These are phyloP conservation scores for Leuctra nigra DNA, from an alignment of 2,888 invertebrate species.

Conservation along the genomic window DNA sequence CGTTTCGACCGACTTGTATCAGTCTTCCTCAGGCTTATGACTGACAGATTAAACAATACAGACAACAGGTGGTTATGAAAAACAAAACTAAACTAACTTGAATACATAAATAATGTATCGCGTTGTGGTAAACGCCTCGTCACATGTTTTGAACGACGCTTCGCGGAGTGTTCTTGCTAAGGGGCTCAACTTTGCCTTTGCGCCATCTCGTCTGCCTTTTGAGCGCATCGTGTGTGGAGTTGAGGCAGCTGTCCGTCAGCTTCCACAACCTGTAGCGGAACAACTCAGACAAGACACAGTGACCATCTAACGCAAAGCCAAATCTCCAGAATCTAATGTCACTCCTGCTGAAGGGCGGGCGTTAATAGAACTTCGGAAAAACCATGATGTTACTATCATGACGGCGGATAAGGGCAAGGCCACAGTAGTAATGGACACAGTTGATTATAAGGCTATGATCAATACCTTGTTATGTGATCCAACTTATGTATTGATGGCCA, in stretches of 20 bases:
- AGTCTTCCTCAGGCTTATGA: no score
- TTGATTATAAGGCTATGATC: conserved; percentile 7
- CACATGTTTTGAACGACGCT: neutral
- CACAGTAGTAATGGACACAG: neutral
- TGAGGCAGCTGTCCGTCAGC: neutral
- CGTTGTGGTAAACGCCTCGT: neutral
- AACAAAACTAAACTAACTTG: no score
- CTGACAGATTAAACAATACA: no score
- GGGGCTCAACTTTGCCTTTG: conserved; percentile 4
- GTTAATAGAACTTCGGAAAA: neutral
- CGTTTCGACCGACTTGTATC: no score
- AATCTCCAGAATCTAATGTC: neutral
- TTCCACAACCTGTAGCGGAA: neutral
- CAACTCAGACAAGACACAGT: neutral
- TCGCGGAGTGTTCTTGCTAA: neutral
- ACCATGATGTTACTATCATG: neutral
- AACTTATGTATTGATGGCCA: neutral
- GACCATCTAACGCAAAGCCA: neutral
- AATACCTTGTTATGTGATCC: neutral
- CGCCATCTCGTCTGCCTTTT: neutral
- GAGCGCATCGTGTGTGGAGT: no score
- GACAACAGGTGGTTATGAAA: no score
- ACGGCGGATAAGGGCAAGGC: conserved; percentile 10
- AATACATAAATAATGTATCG: no score
- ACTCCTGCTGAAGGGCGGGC: neutral